Conservation (phyloP, 2,888 invertebrate species). For the Ectropis crepuscularia region DNA sequence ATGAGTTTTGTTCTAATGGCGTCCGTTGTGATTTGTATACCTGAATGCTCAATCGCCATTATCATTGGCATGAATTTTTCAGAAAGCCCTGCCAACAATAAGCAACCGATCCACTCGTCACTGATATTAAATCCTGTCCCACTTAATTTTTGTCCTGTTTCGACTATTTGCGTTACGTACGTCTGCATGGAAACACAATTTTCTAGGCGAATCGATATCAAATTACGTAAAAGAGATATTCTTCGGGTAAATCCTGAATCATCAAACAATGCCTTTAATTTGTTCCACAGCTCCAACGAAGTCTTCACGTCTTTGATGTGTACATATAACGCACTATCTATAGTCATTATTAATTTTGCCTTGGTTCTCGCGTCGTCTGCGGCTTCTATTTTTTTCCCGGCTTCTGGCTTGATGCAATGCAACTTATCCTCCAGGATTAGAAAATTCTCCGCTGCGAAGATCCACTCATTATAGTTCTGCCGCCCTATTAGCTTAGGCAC, state of each 20-base stretch:
- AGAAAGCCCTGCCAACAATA: background rate
- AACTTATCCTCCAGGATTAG: conserved; percentile 16
- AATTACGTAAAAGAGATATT: background rate
- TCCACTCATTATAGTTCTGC: background rate
- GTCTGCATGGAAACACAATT: background rate
- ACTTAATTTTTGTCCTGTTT: background rate
- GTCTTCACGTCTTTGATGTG: conserved; percentile 18
- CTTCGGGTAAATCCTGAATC: background rate
- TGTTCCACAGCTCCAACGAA: conserved; percentile 9
- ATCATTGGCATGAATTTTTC: background rate
- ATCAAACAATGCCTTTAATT: too few relatives aligned
- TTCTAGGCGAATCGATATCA: background rate
- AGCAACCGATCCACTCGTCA: background rate
- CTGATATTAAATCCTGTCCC: background rate
- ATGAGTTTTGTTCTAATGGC: background rate
- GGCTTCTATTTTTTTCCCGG: background rate
- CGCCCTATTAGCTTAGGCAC: conserved; percentile 11
- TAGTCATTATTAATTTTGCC: conserved; percentile 34
- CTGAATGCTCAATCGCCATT: too few relatives aligned
- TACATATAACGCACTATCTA: conserved; percentile 28
- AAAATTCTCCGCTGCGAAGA: conserved; percentile 37
- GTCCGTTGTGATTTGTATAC: background rate
- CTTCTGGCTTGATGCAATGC: conserved; percentile 1
- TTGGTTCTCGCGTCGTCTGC: conserved; percentile 6
- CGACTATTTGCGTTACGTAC: background rate